A percentile compares a stretch with the other conserved stretches of the same genome.
phyloP scores from a whole-genome alignment of 1,140 invertebrate species.

The Elymnias hypermnestra region DNA sequence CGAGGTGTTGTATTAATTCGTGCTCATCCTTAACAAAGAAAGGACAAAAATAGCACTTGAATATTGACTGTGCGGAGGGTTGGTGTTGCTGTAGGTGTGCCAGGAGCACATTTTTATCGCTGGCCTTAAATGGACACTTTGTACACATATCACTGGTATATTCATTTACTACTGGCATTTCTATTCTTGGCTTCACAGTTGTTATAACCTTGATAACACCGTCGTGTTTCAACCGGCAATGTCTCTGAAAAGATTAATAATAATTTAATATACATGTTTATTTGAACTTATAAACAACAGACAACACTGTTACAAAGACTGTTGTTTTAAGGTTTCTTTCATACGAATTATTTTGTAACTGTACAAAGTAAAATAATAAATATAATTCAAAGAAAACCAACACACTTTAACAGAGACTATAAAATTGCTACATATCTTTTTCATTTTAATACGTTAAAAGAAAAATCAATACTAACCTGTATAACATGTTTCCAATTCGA shows the following conservation, averaged over 20 bases:
- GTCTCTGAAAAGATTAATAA: conserved; percentile 76
- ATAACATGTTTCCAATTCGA: conserved; percentile 89
- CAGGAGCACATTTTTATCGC: conserved; percentile 80
- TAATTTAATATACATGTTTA: neutral
- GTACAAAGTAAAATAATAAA: too few species aligned
- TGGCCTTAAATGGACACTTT: conserved; percentile 85
- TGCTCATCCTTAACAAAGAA: conserved; percentile 81
- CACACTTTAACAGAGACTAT: too few species aligned
- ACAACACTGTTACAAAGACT: too few species aligned
- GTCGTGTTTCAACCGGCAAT: conserved; percentile 84
- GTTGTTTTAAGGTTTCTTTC: too few species aligned
- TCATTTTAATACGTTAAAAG: neutral
- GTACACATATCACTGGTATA: conserved; percentile 75
- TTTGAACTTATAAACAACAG: too few species aligned
- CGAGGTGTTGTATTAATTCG: conserved; percentile 66
- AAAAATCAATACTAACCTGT: conserved; percentile 72
- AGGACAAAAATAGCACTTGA: conserved; percentile 89
- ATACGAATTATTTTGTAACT: too few species aligned
- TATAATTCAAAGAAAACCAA: too few species aligned
- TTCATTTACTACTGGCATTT: conserved; percentile 39
- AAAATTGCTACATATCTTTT: neutral
- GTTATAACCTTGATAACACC: conserved; percentile 81
- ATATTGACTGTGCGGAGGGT: conserved; percentile 81
- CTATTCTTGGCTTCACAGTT: conserved; percentile 65
- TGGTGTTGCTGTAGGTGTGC: conserved; percentile 85